Evolutionary conservation across 2,113 vertebrate genomes (phyloP).

Genomic region (Parus major): DNA sequence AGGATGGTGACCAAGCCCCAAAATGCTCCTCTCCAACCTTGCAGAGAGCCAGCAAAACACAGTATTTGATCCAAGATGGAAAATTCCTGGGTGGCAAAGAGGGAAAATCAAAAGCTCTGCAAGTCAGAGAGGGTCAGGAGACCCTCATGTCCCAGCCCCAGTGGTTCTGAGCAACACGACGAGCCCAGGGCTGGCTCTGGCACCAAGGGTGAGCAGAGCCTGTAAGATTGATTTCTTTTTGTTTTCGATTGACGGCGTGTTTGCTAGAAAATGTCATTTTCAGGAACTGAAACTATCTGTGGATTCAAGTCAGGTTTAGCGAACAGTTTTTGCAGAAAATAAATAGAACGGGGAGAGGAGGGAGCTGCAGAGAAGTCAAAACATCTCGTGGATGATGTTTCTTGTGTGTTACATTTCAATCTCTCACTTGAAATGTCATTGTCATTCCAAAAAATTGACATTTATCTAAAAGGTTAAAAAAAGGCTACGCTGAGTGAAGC

Average conservation of each 20-base stretch:
- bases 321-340: slow-evolving; percentile 25
- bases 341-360: slow-evolving; percentile 52
- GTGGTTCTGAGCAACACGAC: neutral
- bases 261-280: slow-evolving; percentile 48
- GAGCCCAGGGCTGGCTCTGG: neutral
- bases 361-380: slow-evolving; percentile 58
- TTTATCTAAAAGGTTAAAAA: slow-evolving; percentile 62
- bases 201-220: neutral
- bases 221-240: neutral
- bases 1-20: fast-evolving
- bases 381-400: slow-evolving; percentile 52
- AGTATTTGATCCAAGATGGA: neutral
- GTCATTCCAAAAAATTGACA: slow-evolving; percentile 62
- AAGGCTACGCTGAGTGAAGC: slow-evolving; percentile 4
- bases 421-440: slow-evolving; percentile 61
- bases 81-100: neutral
- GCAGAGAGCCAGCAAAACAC: neutral
- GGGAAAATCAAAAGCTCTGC: neutral
- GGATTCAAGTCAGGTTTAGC: slow-evolving; percentile 61
- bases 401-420: slow-evolving; percentile 50
- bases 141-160: neutral
- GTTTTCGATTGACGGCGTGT: neutral
- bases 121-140: neutral
- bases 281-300: slow-evolving; percentile 1
- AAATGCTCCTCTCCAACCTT: neutral